phyloP scores from a whole-genome alignment of 1,140 invertebrate species.

The Pinna nobilis region DNA sequence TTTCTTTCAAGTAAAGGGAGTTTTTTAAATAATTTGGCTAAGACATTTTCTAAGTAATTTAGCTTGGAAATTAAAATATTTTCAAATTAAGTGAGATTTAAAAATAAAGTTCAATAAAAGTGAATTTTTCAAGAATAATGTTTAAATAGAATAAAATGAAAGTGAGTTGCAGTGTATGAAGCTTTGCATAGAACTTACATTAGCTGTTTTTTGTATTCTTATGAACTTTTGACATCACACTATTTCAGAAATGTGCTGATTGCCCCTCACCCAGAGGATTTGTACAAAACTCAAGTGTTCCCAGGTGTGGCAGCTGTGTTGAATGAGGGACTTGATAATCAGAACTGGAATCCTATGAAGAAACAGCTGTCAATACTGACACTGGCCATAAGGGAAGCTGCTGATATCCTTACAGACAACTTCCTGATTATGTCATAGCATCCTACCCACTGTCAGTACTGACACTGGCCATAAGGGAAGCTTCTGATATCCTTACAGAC shows the following conservation, averaged over 20 bases:
- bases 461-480: too few species aligned
- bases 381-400: not conserved
- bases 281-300: slow-evolving; percentile 62
- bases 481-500: too few species aligned
- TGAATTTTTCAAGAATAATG: not conserved
- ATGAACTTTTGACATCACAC: too few species aligned
- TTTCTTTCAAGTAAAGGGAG: too few species aligned
- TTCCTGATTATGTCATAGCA: too few species aligned
- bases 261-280: slow-evolving; percentile 62
- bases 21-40: too few species aligned
- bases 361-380: not conserved
- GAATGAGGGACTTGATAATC: not conserved
- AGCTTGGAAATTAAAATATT: not conserved
- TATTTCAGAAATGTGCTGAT: slow-evolving; percentile 58
- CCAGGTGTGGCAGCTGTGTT: slow-evolving; percentile 52
- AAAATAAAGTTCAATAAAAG: not conserved
- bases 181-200: not conserved
- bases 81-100: not conserved
- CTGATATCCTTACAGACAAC: not conserved
- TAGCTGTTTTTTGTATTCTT: not conserved
- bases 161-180: not conserved
- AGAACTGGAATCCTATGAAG: not conserved
- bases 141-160: slow-evolving; percentile 5
- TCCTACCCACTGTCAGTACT: too few species aligned
- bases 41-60: too few species aligned